Conservation (phyloP, 2,113 vertebrate genomes). For the Campylorhamphus procurvoides region DNA sequence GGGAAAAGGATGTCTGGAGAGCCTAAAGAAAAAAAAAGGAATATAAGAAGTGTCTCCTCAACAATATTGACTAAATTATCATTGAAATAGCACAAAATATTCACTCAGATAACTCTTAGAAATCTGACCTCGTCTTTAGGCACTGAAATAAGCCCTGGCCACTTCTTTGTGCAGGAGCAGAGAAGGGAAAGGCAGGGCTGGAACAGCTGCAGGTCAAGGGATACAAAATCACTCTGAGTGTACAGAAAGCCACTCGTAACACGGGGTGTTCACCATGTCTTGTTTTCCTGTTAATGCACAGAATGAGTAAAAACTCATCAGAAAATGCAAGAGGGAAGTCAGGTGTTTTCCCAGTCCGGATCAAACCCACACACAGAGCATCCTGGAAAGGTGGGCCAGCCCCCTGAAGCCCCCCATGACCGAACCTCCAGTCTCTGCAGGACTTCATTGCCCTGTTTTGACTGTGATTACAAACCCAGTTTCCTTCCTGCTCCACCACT, state of each 20-base stretch:
- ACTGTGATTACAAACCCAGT: neutral
- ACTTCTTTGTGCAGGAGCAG: neutral
- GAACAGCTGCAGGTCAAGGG: neutral
- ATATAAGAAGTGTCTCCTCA: neutral
- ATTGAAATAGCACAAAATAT: neutral
- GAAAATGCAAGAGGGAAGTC: neutral
- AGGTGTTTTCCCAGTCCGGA: neutral
- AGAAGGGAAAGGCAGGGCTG: neutral
- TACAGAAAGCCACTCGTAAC: accelerated
- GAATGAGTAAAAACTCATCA: accelerated
- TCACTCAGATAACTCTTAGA: neutral
- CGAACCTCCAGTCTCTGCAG: neutral
- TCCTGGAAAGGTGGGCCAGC: neutral
- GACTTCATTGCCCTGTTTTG: neutral
- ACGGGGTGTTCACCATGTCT: accelerated
- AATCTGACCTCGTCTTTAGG: neutral
- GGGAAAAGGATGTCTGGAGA: neutral
- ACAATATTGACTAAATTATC: neutral
- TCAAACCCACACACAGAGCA: neutral
- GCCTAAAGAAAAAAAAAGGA: neutral
- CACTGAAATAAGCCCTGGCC: neutral
- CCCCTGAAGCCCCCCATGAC: neutral
- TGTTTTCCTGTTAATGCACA: accelerated
- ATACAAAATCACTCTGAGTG: accelerated
- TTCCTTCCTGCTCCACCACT: neutral